Conservation (phyloP, 30 jellyfish, hydroid and myxozoan species). For the Turritopsis rubra region DNA sequence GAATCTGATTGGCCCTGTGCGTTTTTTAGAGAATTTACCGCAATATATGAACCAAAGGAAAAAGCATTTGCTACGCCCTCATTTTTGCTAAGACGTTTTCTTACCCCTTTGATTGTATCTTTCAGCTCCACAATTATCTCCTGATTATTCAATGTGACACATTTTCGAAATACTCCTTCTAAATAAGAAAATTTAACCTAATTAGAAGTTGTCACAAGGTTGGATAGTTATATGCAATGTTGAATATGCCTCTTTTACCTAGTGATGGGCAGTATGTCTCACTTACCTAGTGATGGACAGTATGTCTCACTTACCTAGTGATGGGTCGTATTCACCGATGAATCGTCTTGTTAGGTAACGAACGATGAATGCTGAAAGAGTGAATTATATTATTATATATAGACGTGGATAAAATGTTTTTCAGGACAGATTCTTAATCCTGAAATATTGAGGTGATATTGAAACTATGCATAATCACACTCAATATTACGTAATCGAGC, state of each 20-base stretch:
- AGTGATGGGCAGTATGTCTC: neutral
- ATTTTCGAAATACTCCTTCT: constrained; percentile 26
- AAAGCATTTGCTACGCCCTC: too few relatives aligned
- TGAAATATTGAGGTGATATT: too few relatives aligned
- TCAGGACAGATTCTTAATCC: too few relatives aligned
- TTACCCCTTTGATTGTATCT: constrained; percentile 34
- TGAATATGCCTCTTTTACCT: neutral
- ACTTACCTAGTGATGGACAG: neutral
- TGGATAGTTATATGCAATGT: neutral
- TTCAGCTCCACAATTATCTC: constrained; percentile 20
- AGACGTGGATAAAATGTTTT: too few relatives aligned
- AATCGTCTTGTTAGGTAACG: constrained; percentile 38
- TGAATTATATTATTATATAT: neutral
- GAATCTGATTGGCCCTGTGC: too few relatives aligned
- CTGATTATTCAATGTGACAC: constrained; percentile 20
- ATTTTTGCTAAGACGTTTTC: too few relatives aligned
- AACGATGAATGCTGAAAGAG: constrained; percentile 28
- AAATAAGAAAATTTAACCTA: neutral
- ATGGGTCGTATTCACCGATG: constrained; percentile 40
- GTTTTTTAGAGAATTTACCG: too few relatives aligned
- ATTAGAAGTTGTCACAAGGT: neutral
- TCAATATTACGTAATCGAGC: too few relatives aligned
- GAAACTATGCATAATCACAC: too few relatives aligned
- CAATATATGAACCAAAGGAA: too few relatives aligned
- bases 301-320: constrained; percentile 27